These are phyloP conservation scores for Oophaga pumilio DNA, from an alignment of 2,113 vertebrate genomes.

Conservation along the genomic window DNA sequence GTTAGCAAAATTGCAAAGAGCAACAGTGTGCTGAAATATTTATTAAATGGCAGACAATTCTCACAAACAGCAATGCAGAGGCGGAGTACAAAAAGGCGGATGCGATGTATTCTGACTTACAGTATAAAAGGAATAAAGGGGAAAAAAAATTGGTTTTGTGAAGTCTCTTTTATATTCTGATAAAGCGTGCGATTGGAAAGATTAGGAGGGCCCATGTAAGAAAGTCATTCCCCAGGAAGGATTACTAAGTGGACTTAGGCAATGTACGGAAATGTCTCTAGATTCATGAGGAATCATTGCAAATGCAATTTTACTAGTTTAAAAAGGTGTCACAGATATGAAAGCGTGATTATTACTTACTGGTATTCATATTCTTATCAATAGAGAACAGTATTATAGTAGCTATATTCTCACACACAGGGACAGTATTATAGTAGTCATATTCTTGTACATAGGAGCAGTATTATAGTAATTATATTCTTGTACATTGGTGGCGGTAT, in stretches of 20 bases:
- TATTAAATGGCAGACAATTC: conserved; percentile 62
- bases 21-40: conserved; percentile 63
- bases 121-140: neutral
- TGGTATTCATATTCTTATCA: neutral
- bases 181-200: neutral
- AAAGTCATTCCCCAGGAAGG: neutral
- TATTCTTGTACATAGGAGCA: neutral
- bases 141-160: neutral
- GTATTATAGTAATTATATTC: conserved; percentile 2
- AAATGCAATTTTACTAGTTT: neutral
- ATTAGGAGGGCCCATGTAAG: neutral
- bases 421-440: neutral
- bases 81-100: conserved; percentile 60
- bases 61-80: conserved; percentile 68
- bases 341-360: too few species aligned
- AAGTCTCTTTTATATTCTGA: neutral
- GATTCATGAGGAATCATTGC: neutral
- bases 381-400: neutral
- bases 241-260: neutral
- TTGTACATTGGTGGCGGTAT: neutral
- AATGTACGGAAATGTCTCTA: neutral
- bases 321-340: too few species aligned
- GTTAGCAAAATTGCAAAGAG: conserved; percentile 62
- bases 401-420: neutral
- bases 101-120: conserved; percentile 43